A percentile compares a stretch with the other conserved stretches of the same genome.
Conservation (phyloP, 2,797 vertebrate species). For the Lepilemur ruficaudatus region DNA sequence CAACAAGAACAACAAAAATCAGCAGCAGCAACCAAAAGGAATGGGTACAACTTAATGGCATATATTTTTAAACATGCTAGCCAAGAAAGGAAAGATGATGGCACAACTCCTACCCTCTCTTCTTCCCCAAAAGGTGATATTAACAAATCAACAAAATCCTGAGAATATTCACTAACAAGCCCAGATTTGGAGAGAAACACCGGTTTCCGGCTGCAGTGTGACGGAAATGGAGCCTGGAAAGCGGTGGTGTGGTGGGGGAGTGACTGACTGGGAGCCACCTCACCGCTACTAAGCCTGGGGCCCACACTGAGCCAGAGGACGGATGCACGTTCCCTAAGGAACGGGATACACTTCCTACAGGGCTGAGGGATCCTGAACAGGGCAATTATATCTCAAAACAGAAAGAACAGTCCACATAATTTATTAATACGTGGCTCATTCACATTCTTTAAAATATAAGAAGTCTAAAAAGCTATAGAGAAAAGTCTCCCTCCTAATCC, state of each 20-base stretch:
- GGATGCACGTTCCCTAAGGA: not conserved
- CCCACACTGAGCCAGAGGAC: not conserved
- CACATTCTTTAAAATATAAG: not conserved
- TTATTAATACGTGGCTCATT: not conserved
- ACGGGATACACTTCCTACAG: not conserved
- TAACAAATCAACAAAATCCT: not conserved
- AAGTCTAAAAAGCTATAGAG: slow-evolving; percentile 36
- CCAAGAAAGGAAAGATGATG: not conserved
- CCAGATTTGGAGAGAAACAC: not conserved
- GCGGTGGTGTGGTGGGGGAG: not conserved
- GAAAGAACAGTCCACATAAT: not conserved
- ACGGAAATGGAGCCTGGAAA: not conserved
- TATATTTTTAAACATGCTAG: slow-evolving; percentile 14
- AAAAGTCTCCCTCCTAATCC: not conserved
- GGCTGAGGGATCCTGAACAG: not conserved
- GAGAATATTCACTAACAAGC: not conserved
- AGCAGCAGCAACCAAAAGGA: not conserved
- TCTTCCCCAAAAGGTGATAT: not conserved
- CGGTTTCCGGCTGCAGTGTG: not conserved
- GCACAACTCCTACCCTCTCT: not conserved
- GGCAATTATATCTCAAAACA: not conserved
- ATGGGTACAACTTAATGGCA: not conserved
- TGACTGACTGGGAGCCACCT: not conserved
- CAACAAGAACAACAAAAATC: not conserved
- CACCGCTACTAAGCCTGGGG: not conserved